These are phyloP conservation scores for Dicerorhinus sumatrensis DNA, from an alignment of 2,113 vertebrate genomes.

Conservation along the genomic window DNA sequence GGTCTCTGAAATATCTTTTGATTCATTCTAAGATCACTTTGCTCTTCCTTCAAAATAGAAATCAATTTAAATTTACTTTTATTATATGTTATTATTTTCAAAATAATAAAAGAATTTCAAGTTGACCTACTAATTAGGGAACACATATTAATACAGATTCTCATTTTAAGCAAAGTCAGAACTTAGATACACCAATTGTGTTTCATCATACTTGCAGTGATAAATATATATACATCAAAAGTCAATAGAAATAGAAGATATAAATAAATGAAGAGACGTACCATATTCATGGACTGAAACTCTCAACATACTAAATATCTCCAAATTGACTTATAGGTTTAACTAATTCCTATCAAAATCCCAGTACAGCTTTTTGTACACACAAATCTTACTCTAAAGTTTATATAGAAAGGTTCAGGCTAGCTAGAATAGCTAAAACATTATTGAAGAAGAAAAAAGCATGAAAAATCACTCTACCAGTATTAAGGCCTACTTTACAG, in stretches of 20 bases:
- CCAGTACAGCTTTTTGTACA: not conserved
- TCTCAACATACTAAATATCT: not conserved
- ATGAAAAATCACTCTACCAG: not conserved
- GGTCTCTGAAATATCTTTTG: not conserved
- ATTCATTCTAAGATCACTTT: not conserved
- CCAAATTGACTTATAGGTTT: not conserved
- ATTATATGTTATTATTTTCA: not conserved
- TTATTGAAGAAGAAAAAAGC: not conserved
- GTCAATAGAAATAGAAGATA: not conserved
- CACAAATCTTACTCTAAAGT: not conserved
- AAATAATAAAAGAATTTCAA: not conserved
- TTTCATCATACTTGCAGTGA: not conserved
- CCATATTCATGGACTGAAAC: not conserved
- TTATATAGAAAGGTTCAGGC: not conserved
- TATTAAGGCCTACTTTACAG: not conserved
- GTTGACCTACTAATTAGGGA: not conserved
- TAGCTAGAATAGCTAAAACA: not conserved
- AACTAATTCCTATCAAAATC: not conserved
- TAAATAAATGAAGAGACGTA: not conserved
- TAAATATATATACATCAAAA: not conserved
- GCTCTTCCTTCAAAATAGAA: not conserved
- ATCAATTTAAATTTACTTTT: not conserved
- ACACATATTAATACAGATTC: not conserved
- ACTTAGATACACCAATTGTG: not conserved
- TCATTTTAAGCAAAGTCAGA: conserved; percentile 1